A percentile compares a stretch with the other conserved stretches of the same genome.
Evolutionary conservation across 2,113 vertebrate genomes (phyloP).

Genomic region (Onychostruthus taczanowskii): DNA sequence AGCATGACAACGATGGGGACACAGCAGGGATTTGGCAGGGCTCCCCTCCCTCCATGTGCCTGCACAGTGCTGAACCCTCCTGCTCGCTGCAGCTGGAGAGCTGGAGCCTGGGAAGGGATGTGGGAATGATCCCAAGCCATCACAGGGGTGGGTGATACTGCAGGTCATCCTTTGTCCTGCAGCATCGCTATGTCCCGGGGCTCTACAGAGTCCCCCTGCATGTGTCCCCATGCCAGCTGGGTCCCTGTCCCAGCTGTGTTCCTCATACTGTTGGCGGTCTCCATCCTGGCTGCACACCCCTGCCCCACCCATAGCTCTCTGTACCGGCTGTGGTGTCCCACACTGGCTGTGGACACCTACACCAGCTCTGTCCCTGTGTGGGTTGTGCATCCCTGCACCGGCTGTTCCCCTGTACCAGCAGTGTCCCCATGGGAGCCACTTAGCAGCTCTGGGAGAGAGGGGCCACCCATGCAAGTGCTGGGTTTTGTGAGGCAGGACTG

Average conservation of each 20-base stretch:
- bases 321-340: background rate
- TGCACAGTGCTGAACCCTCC: background rate
- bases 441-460: background rate
- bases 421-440: background rate
- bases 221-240: background rate
- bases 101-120: background rate
- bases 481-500: background rate
- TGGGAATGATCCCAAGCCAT: background rate
- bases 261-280: fast-evolving
- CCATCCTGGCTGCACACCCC: background rate
- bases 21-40: background rate
- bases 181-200: background rate
- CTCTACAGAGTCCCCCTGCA: background rate
- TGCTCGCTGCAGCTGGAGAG: fast-evolving
- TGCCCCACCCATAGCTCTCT: background rate
- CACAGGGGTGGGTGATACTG: background rate
- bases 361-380: background rate
- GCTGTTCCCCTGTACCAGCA: background rate
- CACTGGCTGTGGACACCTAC: fast-evolving
- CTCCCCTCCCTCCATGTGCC: background rate
- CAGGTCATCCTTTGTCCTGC: background rate
- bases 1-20: background rate
- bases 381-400: background rate
- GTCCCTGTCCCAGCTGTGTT: background rate
- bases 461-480: fast-evolving